Evolutionary conservation across 2,888 invertebrate species (phyloP), one percentile per base, ranked within the genome.

Genomic region (Spicauda simplicius): DNA sequence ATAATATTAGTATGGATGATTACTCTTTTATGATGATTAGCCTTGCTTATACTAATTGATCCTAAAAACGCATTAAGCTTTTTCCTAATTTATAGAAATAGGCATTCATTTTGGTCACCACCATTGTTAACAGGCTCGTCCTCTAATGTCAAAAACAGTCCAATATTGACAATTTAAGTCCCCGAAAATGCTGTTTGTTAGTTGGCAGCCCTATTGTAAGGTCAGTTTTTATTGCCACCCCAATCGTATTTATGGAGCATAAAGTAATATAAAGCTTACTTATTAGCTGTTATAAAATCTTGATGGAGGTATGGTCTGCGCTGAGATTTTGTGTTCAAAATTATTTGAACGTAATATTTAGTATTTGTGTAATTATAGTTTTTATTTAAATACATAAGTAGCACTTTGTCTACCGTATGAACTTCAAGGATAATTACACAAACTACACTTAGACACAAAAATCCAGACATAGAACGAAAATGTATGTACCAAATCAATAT

Each of bases 191-290:
- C 10, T 25, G n/a, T 20, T 33, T 12, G 55, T 25, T 50, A 19
- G 16, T 8, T 41, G 62, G 62, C 62, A 62, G 45, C 62, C 62
- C 62, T 62, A 62, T 41, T 10, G n/a, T 63, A 63, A 63, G 63
- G 63, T 64, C 63, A 64, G 56, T 56, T 63, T 63, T 63, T 56
- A 63, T 55, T 63, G 56, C 48, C n/a, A 54, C 55, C 56, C 56
- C 63, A 63, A 63, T 63, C 55, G 55, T 55, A 63, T 63, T 63
- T 63, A 63, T 63, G 45, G 55, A 37, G 63, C 63, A 63, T 55
- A 63, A 63, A 62, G 61, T 62, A 62, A 62, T 62, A 62, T 62
- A 62, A 62, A 62, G 53, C 61, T 62, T 62, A 62, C 61, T 62
- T 62, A 62, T 62, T 62, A 62, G 61, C 53, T 54, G 61, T 60